Base-by-base conservation (phyloP, 2,888 invertebrate species). In the Ectemnius continuus region DNA sequence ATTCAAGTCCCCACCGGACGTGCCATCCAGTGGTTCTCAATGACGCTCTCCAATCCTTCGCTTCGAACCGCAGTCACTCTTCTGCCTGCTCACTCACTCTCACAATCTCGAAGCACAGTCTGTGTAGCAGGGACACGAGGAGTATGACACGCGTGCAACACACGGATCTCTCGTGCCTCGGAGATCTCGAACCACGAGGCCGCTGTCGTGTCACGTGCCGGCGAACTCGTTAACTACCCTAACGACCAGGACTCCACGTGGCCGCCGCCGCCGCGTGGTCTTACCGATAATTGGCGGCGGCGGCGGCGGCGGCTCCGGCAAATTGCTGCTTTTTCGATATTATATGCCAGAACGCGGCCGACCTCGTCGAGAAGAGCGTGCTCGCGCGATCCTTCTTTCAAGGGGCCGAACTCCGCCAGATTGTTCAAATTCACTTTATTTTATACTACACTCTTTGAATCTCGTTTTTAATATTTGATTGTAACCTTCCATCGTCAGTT, bases 151-250 rank as follows among this genome's bases (percentile, higher is more conserved):
- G 61, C 76, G 76, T 64, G 67, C 64, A 63, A 63, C 14, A 14
- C 16, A 16, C 52, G 13, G 52, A 46, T 26, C 56, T 63, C 64
- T 67, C 74, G 59, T 28, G 63, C 58, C 36, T 65, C 67, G 63
- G 67, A 72, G 77, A 76, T 75, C 70, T 75, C 79, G 75, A 73
- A 70, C 79, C 71, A 66, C 77, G 80, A 76, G 76, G 69, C 67
- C 70, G 67, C 73, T 52, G 52, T 65, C 77, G 80, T 85, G 87
- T 88, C 88, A 88, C 87, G 88, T 88, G 88, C 88, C 88, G 78
- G 84, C 83, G 81, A 85, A 88, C 88, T 88, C 87, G 87, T 88
- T 88, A 88, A 88, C 87, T 80, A 83, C 87, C 88, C 88, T 88
- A 88, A 88, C 87, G 87, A 88, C 84, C 88, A 81, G 79, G 84